A percentile compares a stretch with the other conserved stretches of the same genome.
Evolutionary conservation across 1,140 invertebrate species (phyloP).

Genomic region (Cotesia chilonis): DNA sequence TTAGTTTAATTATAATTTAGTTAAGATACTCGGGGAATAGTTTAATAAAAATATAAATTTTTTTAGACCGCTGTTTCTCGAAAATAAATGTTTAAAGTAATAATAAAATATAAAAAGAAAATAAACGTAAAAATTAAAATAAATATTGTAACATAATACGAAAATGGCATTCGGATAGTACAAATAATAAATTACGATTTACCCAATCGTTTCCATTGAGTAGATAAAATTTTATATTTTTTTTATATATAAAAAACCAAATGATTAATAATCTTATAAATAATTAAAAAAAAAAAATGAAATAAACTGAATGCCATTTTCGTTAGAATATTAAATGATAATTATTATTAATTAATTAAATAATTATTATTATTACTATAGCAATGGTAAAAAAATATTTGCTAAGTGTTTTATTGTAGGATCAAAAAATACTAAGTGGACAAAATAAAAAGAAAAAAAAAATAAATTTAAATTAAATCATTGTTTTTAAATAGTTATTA

Average conservation of each 20-base stretch:
- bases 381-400: constrained; percentile 41
- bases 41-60: constrained; percentile 30
- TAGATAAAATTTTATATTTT: constrained; percentile 66
- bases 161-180: constrained; percentile 68
- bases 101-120: constrained; percentile 11
- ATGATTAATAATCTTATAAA: constrained; percentile 59
- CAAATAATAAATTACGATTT: constrained; percentile 59
- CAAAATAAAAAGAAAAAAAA: constrained; percentile 31
- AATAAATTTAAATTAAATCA: constrained; percentile 29
- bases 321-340: constrained; percentile 51
- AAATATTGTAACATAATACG: constrained; percentile 57
- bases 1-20: constrained; percentile 32
- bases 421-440: constrained; percentile 32
- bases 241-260: constrained; percentile 63
- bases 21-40: constrained; percentile 31
- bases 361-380: too few relatives aligned
- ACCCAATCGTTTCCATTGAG: constrained; percentile 58
- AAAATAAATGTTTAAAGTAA: neutral
- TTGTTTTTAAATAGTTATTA: constrained; percentile 22
- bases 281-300: constrained; percentile 41
- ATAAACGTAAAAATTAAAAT: constrained; percentile 30
- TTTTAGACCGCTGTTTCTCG: neutral
- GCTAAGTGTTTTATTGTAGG: constrained; percentile 58
- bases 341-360: constrained; percentile 39
- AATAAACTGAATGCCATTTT: constrained; percentile 64